Evolutionary conservation across 23 tunicate genomes (phyloP).

Genomic region (Trididemnum clinides): DNA sequence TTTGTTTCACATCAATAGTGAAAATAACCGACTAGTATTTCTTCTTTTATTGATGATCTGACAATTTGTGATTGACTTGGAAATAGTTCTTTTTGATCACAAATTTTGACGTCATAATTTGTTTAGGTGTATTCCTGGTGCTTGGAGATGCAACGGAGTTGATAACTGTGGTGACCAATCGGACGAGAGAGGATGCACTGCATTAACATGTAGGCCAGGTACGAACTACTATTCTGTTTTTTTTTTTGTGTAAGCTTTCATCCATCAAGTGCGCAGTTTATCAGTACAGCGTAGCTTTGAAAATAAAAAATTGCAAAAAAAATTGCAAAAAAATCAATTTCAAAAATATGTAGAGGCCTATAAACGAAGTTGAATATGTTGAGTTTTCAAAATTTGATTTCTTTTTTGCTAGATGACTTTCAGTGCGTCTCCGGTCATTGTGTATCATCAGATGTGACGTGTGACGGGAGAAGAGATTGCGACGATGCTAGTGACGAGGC

Average conservation of each 20-base stretch:
- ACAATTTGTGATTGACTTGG: too few species aligned
- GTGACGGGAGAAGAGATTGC: conserved; percentile 83
- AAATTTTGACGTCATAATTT: too few species aligned
- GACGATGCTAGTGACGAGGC: conserved; percentile 88
- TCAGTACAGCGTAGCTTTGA: too few species aligned
- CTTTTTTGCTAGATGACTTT: conserved; percentile 47
- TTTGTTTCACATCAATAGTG: too few species aligned
- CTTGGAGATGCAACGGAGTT: conserved; percentile 65
- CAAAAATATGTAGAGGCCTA: background rate
- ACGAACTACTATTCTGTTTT: too few species aligned
- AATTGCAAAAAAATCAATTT: too few species aligned
- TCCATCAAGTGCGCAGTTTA: too few species aligned
- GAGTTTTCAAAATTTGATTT: background rate
- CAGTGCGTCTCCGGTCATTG: conserved; percentile 84
- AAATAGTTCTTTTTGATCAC: too few species aligned
- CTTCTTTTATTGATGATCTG: too few species aligned
- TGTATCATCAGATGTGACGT: conserved; percentile 31
- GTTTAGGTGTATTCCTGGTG: conserved; percentile 85
- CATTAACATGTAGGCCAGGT: conserved; percentile 63
- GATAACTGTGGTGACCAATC: conserved; percentile 88
- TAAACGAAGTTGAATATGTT: background rate
- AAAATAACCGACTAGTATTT: too few species aligned
- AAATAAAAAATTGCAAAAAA: too few species aligned
- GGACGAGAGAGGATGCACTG: conserved; percentile 72
- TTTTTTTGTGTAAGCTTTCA: too few species aligned